Base-by-base conservation (phyloP, 2,888 invertebrate species). In the Eilema griseolum region DNA sequence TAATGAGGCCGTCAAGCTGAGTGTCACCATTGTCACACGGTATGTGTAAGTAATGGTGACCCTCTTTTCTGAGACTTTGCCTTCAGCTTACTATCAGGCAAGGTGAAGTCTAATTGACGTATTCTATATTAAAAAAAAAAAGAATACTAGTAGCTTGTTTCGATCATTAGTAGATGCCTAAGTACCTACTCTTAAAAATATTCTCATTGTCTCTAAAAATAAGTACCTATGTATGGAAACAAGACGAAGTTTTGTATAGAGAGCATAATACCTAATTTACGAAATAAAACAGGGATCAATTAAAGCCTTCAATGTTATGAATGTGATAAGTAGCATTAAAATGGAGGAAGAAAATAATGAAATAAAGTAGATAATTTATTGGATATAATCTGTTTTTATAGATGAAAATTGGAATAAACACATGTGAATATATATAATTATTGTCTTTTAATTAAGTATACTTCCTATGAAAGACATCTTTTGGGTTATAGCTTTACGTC, bases 251-350 rank as follows among this genome's bases (percentile, higher is more conserved):
- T 24, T 62, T 62, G 16, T 62, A 20, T 41, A 20, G 3, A 41
- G 1, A 41, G 10, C 37, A 16, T 52, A n/a, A 52, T 52, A 52
- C 20, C n/a, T 52, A n/a, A 52, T 3, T 1, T n/a, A n/a, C n/a
- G n/a, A n/a, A n/a, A 52, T 16, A 28, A 59, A 31, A 26, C 62
- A 20, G 41, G 62, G 41, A 41, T 62, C 62, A 62, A 62, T 41
- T 16, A 41, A 62, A 10, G 62, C 62, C 62, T 62, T 62, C 41
- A 76, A 74, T 69, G 33, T 62, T 67, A 71, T 57, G 71, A 80
- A 81, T 82, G 82, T 81, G 78, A 81, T 82, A 77, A 74, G 71
- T 82, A 81, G 14, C 41, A 41, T 37, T 11, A 16, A 41, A 75
- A 74, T 73, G 66, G 72, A 70, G 77, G 72, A 73, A 74, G 72